Conservation (phyloP, 1,140 invertebrate genomes). For the silkworm (Bombyx mori) region DNA sequence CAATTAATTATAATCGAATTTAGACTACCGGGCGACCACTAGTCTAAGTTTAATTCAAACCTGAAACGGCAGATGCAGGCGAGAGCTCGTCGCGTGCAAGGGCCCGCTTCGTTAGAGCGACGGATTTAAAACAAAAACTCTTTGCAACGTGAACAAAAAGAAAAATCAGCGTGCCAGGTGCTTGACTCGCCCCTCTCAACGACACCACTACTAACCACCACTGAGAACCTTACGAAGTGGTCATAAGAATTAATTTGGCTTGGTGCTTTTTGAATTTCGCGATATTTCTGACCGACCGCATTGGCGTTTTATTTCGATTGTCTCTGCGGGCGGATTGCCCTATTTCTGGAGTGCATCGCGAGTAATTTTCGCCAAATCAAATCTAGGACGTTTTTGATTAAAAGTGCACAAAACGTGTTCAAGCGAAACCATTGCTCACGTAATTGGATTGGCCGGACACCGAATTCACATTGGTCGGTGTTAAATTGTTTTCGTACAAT, state of each 20-base stretch:
- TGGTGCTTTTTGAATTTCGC: constrained; percentile 12
- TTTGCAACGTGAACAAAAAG: constrained; percentile 49
- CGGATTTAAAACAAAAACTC: constrained; percentile 62
- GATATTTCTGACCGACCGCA: constrained; percentile 4
- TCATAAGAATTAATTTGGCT: constrained; percentile 32
- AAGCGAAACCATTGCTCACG: too few relatives aligned
- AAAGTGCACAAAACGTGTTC: too few relatives aligned
- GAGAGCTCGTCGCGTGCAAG: constrained; percentile 33
- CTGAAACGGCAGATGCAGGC: constrained; percentile 28
- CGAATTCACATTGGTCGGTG: too few relatives aligned
- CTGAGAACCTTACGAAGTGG: constrained; percentile 23
- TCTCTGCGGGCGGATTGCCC: constrained; percentile 61
- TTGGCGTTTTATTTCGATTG: constrained; percentile 52
- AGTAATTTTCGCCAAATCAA: constrained; percentile 30
- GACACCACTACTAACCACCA: constrained; percentile 16
- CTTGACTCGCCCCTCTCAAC: constrained; percentile 33
- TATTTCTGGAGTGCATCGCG: constrained; percentile 51
- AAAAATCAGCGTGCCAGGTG: constrained; percentile 37
- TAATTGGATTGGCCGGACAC: too few relatives aligned
- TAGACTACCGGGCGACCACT: neutral
- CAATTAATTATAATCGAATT: too few relatives aligned
- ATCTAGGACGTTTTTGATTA: too few relatives aligned
- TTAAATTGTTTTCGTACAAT: too few relatives aligned
- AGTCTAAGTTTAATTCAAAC: neutral
- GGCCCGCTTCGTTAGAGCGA: constrained; percentile 54